phyloP scores from a whole-genome alignment of 2,888 invertebrate genomes.

The Gymnosoma rotundatum region DNA sequence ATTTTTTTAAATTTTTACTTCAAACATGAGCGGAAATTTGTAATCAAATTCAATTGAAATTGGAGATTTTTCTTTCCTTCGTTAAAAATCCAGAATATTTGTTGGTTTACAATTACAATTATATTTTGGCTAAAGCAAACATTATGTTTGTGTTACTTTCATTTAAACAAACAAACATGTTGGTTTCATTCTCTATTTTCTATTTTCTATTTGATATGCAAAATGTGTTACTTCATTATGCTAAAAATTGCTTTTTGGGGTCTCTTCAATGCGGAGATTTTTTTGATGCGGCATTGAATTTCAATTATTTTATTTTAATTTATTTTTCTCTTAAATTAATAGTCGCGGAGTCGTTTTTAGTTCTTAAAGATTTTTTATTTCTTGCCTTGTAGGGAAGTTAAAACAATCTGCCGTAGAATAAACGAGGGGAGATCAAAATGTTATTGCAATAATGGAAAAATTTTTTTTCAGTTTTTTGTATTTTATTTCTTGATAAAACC shows the following conservation, averaged over 20 bases:
- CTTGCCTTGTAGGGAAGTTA: not conserved
- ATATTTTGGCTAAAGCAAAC: not conserved
- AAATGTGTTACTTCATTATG: slow-evolving; percentile 64
- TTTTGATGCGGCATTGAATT: slow-evolving; percentile 48
- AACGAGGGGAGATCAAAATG: too few species aligned
- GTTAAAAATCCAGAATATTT: slow-evolving; percentile 22
- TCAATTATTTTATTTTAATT: slow-evolving; percentile 41
- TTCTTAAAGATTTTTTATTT: not conserved
- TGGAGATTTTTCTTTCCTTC: not conserved
- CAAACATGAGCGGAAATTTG: slow-evolving; percentile 4
- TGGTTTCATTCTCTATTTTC: slow-evolving; percentile 13
- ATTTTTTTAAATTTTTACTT: not conserved
- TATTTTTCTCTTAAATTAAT: slow-evolving; percentile 2
- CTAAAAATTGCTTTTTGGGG: slow-evolving; percentile 21
- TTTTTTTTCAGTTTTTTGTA: too few species aligned
- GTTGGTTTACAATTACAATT: slow-evolving; percentile 25
- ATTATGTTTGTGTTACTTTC: not conserved
- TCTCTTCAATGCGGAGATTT: slow-evolving; percentile 49
- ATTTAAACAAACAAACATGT: too few species aligned
- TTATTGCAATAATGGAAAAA: too few species aligned
- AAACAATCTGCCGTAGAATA: too few species aligned
- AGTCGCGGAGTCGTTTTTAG: not conserved
- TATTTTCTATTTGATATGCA: slow-evolving; percentile 57
- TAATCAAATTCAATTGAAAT: slow-evolving; percentile 17
- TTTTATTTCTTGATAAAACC: too few species aligned